Percentiles rank a stretch among this genome's conserved stretches.
Conservation (phyloP, 1,140 invertebrate species). For the Cyrtorhinus lividipennis region DNA sequence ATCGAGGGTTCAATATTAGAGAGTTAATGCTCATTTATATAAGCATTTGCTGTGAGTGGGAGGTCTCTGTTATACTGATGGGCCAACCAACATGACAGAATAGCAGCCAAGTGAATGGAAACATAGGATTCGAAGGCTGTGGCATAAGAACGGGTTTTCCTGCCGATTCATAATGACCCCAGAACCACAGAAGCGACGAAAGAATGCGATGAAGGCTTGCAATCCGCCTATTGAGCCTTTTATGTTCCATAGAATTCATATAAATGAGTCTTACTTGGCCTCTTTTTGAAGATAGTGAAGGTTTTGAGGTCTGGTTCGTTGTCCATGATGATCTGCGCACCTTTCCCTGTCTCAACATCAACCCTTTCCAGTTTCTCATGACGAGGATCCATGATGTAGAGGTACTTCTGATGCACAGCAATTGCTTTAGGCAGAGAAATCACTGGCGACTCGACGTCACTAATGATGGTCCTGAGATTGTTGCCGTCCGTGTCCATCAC, state of each 20-base stretch:
- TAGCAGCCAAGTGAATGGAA: too few species aligned
- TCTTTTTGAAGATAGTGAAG: slow-evolving; percentile 75
- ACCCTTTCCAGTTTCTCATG: slow-evolving; percentile 82
- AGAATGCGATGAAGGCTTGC: too few species aligned
- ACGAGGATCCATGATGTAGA: slow-evolving; percentile 79
- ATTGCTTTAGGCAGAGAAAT: slow-evolving; percentile 68
- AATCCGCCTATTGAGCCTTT: too few species aligned
- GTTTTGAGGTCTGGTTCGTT: slow-evolving; percentile 79
- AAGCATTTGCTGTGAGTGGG: too few species aligned
- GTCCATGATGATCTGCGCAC: slow-evolving; percentile 60
- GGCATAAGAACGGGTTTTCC: too few species aligned
- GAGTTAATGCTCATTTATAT: too few species aligned
- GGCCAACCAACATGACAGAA: too few species aligned
- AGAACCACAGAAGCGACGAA: too few species aligned
- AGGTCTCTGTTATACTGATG: too few species aligned
- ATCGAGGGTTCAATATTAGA: too few species aligned
- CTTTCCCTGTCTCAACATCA: slow-evolving; percentile 66
- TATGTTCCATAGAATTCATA: neutral
- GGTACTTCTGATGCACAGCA: slow-evolving; percentile 61
- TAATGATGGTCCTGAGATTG: slow-evolving; percentile 50
- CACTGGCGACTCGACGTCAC: slow-evolving; percentile 36
- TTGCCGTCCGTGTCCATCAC: slow-evolving; percentile 59
- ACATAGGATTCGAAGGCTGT: too few species aligned
- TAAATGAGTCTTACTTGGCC: slow-evolving; percentile 34
- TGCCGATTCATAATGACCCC: too few species aligned